Evolutionary conservation across 2,797 vertebrate species (phyloP), one percentile per base, ranked within the genome.

Genomic region (Myotis myotis): DNA sequence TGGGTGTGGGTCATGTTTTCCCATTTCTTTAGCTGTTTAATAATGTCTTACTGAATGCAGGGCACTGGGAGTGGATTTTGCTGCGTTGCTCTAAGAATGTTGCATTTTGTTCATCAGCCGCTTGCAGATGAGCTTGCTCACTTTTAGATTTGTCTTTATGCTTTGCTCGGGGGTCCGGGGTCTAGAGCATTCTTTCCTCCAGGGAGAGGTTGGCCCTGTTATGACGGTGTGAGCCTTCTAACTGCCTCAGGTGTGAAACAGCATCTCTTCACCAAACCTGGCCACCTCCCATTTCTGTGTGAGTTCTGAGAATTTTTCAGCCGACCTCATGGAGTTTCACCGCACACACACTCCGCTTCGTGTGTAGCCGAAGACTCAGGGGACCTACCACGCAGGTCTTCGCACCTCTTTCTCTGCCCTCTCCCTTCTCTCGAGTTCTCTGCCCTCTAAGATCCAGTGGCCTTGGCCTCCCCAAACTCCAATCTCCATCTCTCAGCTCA

Each of bases 51-150:
- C 85, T 70, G 82, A 57, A 75, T 0, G 8, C 41, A 8, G 74
- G 68, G 22, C 28, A 22, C 30, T 74, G 80, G 75, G 55, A 79
- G 55, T 3, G 23, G 51, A 28, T 91, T 84, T 55, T 55, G 28
- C 90, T 89, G 68, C 84, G 71, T 89, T 82, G 62, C 53, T 75
- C 94, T 81, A 94, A 92, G 41, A 49, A 68, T 25, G 57, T 16
- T 78, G 60, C 33, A 25, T 93, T 87, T 66, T 89, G 80, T 68
- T 94, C 57, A 62, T 25, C 85, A 85, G 92, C 17, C 28, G 7
- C 36, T 20, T 70, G 25, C 49, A 71, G 16, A 25, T 76, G 36
- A 78, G 70, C 66, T 57, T 70, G 20, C 30, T 87, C 38, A 22
- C 60, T 53, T 23, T 60, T 36, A 88, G 25, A 4, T 71, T 53